Percentiles rank a stretch among this genome's conserved stretches.
phyloP scores from a whole-genome alignment of 2,113 vertebrate genomes.

The Falcunculus frontatus region DNA sequence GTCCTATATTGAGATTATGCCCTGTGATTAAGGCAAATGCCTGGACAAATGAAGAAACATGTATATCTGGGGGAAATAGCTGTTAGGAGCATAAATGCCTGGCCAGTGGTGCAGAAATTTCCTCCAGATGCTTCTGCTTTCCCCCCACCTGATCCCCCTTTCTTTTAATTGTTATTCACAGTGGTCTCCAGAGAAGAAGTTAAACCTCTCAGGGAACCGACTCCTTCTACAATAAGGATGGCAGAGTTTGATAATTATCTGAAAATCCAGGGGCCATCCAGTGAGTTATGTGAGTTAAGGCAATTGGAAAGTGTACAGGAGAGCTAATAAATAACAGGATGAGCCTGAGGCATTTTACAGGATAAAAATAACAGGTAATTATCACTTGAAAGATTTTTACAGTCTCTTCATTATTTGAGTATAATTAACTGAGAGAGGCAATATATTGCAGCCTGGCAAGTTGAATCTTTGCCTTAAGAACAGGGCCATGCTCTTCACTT shows the following conservation, averaged over 20 bases:
- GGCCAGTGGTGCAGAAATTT: constrained; percentile 40
- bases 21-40: neutral
- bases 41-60: neutral
- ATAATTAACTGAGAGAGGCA: neutral
- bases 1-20: neutral
- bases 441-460: neutral
- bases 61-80: neutral
- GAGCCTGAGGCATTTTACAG: neutral
- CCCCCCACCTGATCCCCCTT: neutral
- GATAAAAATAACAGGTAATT: constrained; percentile 25
- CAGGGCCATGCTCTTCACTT: neutral
- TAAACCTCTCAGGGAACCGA: neutral
- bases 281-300: neutral
- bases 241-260: neutral
- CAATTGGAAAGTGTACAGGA: neutral
- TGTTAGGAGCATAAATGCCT: constrained; percentile 8
- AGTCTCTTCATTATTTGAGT: neutral
- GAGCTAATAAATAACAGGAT: neutral
- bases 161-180: neutral
- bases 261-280: neutral
- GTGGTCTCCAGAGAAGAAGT: neutral
- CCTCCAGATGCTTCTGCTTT: constrained; percentile 32
- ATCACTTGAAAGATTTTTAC: neutral
- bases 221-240: neutral
- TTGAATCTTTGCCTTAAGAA: neutral